These are phyloP conservation scores for Mechanitis messenoides DNA, from an alignment of 2,888 invertebrate species.

Conservation along the genomic window DNA sequence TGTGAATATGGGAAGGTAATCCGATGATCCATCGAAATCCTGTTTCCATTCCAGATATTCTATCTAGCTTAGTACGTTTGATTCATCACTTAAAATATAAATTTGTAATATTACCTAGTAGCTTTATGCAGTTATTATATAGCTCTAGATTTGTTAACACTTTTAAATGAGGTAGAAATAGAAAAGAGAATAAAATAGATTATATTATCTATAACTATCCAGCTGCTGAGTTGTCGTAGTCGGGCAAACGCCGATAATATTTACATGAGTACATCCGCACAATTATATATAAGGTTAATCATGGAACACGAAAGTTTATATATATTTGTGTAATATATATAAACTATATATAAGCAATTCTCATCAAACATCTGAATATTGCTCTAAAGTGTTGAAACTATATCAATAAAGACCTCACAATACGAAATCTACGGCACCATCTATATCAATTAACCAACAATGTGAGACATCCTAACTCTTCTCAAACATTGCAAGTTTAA, in stretches of 20 bases:
- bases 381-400: background rate
- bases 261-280: no score
- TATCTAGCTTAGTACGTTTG: slow-evolving; percentile 3
- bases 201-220: no score
- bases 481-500: slow-evolving; percentile 33
- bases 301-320: no score
- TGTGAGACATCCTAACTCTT: slow-evolving; percentile 25
- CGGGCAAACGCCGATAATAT: no score
- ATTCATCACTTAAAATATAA: slow-evolving; percentile 1
- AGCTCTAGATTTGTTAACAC: background rate
- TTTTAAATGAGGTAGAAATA: background rate
- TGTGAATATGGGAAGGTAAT: slow-evolving; percentile 22
- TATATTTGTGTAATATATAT: no score
- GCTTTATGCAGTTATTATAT: no score
- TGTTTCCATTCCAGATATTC: slow-evolving; percentile 14
- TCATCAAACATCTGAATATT: background rate
- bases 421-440: slow-evolving; percentile 17
- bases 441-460: slow-evolving; percentile 28
- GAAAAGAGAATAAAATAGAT: no score
- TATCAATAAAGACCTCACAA: slow-evolving; percentile 1
- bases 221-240: no score
- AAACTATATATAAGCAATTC: background rate
- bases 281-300: no score
- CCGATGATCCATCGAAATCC: slow-evolving; percentile 23
- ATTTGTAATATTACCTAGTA: no score